Base-by-base conservation (phyloP, 2,888 invertebrate genomes). In the Craniophora ligustri region DNA sequence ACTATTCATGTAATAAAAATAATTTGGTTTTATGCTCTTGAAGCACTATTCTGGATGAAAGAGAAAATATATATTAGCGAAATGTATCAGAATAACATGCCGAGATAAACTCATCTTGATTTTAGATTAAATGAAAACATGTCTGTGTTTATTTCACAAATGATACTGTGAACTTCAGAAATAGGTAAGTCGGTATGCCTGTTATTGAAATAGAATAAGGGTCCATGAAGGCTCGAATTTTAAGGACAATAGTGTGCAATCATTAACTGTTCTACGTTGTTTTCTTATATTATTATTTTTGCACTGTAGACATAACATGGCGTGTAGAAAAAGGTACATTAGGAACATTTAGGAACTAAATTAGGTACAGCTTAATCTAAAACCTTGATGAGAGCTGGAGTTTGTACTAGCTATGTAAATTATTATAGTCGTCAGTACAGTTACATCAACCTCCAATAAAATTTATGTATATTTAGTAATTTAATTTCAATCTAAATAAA, bases 61-160 rank as follows among this genome's bases (percentile, higher is more conserved):
- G 28, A 47, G 15, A 47, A 18, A 32, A 48, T 23, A 11, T 10
- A 31, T 18, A 13, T 19, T 19, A 18, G 15, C 28, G 42, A 32
- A 40, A 15, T 26, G 36, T 53, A 21, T 21, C 48, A 44, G 34
- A 41, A 51, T 23, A 47, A 39, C 32, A 32, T 39, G 16, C 32
- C 28, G 23, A 21, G 19, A 39, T 32, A 16, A 8, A n/a, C 34
- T 48, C 28, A 23, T 41, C 15, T 16, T 28, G 23, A 54, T 47
- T 39, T 36, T 23, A 65, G 11, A 66, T 60, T 54, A 44, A 60
- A 65, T 6, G 41, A 42, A 66, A 66, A 65, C 49, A 54, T 26
- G 10, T 8, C 5, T 19, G n/a, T 45, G 36, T 42, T 42, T 48
- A 66, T 54, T 49, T 39, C 13, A 42, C 26, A 51, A 47, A 60